Evolutionary conservation across 2,888 invertebrate genomes (phyloP).

Genomic region (Zootermopsis nevadensis): DNA sequence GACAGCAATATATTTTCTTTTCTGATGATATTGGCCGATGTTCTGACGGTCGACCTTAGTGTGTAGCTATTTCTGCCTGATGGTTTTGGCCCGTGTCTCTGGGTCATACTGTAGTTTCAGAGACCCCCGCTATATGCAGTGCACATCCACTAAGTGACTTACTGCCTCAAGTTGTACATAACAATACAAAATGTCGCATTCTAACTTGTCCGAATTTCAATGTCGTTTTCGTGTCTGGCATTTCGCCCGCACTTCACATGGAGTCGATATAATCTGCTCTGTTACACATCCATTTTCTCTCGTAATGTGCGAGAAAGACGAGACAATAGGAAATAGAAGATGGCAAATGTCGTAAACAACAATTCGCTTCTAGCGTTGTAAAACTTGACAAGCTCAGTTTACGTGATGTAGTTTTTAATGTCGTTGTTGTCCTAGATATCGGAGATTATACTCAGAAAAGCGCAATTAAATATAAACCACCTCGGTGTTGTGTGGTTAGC

Average conservation of each 20-base stretch:
- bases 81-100: no score
- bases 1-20: no score
- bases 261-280: not conserved
- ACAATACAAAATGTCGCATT: not conserved
- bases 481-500: slow-evolving; percentile 14
- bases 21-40: no score
- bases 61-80: no score
- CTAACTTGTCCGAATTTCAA: not conserved
- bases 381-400: slow-evolving; percentile 44
- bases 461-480: slow-evolving; percentile 39
- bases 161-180: not conserved
- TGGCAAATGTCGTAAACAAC: slow-evolving; percentile 45
- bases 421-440: slow-evolving; percentile 47
- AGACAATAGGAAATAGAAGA: not conserved
- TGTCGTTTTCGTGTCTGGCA: not conserved
- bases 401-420: slow-evolving; percentile 48
- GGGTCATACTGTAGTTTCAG: not conserved
- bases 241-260: slow-evolving; percentile 15
- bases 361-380: slow-evolving; percentile 22
- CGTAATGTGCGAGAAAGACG: not conserved
- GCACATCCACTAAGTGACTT: not conserved
- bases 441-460: not conserved
- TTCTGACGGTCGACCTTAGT: no score
- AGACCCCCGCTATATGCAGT: not conserved
- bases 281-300: not conserved